These are phyloP conservation scores for Theristicus caerulescens DNA, from an alignment of 2,113 vertebrate genomes.

Conservation along the genomic window DNA sequence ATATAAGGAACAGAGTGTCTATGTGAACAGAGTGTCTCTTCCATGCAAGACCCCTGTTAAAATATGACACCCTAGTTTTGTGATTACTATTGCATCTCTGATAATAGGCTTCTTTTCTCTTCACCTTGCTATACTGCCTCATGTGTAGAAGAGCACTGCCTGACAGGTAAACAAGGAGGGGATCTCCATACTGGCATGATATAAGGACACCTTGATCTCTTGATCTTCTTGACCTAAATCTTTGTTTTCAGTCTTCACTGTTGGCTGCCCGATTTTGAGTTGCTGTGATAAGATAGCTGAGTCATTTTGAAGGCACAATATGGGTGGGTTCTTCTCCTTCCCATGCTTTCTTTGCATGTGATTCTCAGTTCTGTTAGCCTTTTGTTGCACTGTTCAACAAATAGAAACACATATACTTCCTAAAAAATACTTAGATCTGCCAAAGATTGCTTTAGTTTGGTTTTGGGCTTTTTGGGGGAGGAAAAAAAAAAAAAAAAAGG, in stretches of 20 bases:
- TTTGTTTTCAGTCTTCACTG: background rate
- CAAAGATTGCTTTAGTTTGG: background rate
- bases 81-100: background rate
- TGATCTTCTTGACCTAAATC: background rate
- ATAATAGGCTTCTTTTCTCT: background rate
- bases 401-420: background rate
- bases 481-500: too few species aligned
- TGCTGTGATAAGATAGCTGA: background rate
- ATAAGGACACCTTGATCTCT: background rate
- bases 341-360: background rate
- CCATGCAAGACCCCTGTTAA: background rate
- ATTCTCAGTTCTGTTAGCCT: background rate
- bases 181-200: accelerated
- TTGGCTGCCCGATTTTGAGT: background rate
- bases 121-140: background rate
- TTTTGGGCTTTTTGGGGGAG: too few species aligned
- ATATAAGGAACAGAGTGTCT: background rate
- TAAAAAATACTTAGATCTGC: background rate
- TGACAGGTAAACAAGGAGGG: background rate
- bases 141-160: background rate
- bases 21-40: background rate
- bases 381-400: background rate
- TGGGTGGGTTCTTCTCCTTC: background rate
- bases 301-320: background rate
- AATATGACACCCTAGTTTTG: background rate